Conservation (phyloP, 1,140 invertebrate genomes). For the Latrodectus geometricus region DNA sequence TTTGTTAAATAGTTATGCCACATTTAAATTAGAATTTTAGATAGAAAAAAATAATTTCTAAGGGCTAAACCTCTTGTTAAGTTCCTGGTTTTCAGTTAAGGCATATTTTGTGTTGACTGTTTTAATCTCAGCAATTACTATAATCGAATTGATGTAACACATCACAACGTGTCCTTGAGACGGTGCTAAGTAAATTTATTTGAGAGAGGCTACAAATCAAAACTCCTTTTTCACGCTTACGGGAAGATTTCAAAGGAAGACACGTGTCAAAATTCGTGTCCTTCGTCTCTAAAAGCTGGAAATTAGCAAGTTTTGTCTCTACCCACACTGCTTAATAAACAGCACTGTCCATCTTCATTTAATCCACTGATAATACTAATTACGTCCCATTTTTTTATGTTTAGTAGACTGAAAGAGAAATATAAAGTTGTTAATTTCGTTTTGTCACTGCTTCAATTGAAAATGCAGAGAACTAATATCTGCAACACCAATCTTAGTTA, state of each 20-base stretch:
- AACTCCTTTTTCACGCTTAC: not conserved
- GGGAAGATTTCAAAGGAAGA: not conserved
- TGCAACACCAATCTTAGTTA: too few relatives aligned
- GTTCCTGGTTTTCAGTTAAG: too few relatives aligned
- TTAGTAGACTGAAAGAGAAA: not conserved
- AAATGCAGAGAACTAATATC: too few relatives aligned
- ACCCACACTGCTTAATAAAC: slow-evolving; percentile 2
- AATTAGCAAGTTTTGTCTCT: not conserved
- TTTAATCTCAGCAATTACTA: too few relatives aligned
- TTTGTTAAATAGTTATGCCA: too few relatives aligned
- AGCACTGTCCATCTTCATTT: slow-evolving; percentile 18
- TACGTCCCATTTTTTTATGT: not conserved
- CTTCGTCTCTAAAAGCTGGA: not conserved
- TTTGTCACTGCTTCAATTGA: not conserved
- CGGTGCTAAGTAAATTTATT: too few relatives aligned
- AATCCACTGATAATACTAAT: not conserved
- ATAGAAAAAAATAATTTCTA: too few relatives aligned
- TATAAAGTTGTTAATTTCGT: not conserved
- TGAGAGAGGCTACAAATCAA: not conserved
- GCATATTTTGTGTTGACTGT: too few relatives aligned
- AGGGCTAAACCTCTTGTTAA: too few relatives aligned
- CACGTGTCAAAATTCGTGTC: slow-evolving; percentile 12
- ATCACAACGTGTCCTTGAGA: too few relatives aligned
- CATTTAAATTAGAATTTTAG: too few relatives aligned
- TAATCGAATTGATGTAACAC: too few relatives aligned